A percentile compares a stretch with the other conserved stretches of the same genome.
These are phyloP conservation scores for Cryptocephalus moraei DNA, from an alignment of 2,888 invertebrate genomes.

Conservation along the genomic window DNA sequence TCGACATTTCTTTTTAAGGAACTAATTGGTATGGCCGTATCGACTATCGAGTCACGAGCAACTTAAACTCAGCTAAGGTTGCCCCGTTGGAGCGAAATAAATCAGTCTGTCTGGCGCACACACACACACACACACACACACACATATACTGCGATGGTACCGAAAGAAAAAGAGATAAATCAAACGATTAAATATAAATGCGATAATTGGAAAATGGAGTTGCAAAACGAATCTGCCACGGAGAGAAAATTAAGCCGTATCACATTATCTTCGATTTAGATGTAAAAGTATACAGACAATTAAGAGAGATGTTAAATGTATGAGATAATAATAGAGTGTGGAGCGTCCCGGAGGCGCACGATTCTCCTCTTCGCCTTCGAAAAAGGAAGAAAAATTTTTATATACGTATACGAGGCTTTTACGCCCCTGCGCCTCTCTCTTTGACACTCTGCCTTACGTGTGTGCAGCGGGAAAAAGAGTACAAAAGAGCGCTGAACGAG, in stretches of 20 bases:
- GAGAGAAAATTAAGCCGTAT: slow-evolving; percentile 7
- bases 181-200: slow-evolving; percentile 1
- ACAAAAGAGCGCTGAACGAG: no score
- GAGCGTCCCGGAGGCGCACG: slow-evolving; percentile 22
- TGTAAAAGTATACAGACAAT: slow-evolving; percentile 25
- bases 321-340: slow-evolving; percentile 28
- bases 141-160: no score
- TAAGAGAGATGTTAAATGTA: slow-evolving; percentile 25
- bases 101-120: no score
- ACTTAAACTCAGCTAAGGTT: no score
- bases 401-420: slow-evolving; percentile 2
- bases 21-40: no score
- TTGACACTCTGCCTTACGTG: slow-evolving; percentile 14
- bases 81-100: no score
- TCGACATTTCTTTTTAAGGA: no score
- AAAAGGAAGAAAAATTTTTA: slow-evolving; percentile 10
- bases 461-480: no score
- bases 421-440: slow-evolving; percentile 25
- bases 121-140: no score
- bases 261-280: slow-evolving; percentile 19
- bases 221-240: background rate
- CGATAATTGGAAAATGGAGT: background rate
- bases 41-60: no score
- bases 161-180: background rate
- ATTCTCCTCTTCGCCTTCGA: slow-evolving; percentile 18